These are phyloP conservation scores for Odontocolon sp. DNA, from an alignment of 2,888 invertebrate genomes.

Conservation along the genomic window DNA sequence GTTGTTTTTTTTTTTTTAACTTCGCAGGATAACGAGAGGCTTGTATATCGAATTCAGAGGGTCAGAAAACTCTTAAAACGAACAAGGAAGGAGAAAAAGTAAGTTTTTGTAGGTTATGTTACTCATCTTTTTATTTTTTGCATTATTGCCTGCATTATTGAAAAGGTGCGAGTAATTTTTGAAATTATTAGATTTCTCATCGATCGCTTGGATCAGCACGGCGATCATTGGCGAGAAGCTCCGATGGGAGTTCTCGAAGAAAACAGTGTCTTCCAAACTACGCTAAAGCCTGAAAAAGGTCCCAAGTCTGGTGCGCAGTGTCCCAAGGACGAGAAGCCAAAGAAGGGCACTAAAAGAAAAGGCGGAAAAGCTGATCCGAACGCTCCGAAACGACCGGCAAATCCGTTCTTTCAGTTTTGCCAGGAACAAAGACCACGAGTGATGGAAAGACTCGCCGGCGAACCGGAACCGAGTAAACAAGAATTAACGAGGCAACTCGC, in stretches of 20 bases:
- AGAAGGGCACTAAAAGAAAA: conserved; percentile 84
- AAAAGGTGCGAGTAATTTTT: background rate
- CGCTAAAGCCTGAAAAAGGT: conserved; percentile 75
- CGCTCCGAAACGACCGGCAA: conserved; percentile 90
- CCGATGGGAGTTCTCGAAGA: conserved; percentile 83
- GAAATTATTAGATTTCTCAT: conserved; percentile 83
- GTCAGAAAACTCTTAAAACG: conserved; percentile 87
- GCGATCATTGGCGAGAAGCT: conserved; percentile 86
- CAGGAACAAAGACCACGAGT: conserved; percentile 89
- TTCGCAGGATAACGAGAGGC: conserved; percentile 86
- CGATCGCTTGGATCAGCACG: conserved; percentile 86
- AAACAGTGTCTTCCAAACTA: conserved; percentile 76
- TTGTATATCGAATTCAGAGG: conserved; percentile 87
- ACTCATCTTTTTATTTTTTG: conserved; percentile 16
- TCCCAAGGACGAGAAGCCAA: conserved; percentile 76
- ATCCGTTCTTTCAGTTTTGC: conserved; percentile 91
- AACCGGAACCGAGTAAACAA: conserved; percentile 87
- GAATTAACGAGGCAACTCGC: conserved; percentile 89
- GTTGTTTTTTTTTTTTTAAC: background rate
- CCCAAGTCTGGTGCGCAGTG: conserved; percentile 67
- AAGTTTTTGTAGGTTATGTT: conserved; percentile 72
- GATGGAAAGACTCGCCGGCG: conserved; percentile 86
- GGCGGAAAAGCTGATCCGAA: conserved; percentile 86
- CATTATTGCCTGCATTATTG: background rate
- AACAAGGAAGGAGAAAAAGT: conserved; percentile 86